Evolutionary conservation across 2,113 vertebrate genomes (phyloP), one percentile per base, ranked within the genome.

Genomic region (Gymnogyps californianus): DNA sequence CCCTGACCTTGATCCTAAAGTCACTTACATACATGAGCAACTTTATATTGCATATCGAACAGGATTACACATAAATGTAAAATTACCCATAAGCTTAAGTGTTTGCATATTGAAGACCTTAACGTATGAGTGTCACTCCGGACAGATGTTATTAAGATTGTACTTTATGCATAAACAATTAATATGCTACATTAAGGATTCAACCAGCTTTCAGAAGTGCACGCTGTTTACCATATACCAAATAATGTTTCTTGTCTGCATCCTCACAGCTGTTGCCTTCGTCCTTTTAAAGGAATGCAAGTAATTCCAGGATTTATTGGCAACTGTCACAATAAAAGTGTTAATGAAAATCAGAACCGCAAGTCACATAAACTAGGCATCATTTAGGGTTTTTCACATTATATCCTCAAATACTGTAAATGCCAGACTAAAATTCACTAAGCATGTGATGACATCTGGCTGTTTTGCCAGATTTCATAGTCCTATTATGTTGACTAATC

Each of bases 1-100:
- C 28, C 11, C 70, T 89, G 97, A 96, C 93, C 93, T 94, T 85
- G 81, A 87, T 97, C 61, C 81, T 87, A 6, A 92, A 93, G 94
- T 72, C 40, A 16, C 83, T 83, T 29, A 69, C 44, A 42, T 36
- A 12, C 2, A 2, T 10, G 54, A 96, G 40, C 49, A 85, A 89
- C 94, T 95, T 79, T 62, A 58, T 57, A 66, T 49, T 36, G 61
- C 36, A 46, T 55, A 81, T 75, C 6, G 3, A 78, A 52, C 44
- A 52, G 47, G 75, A 79, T n/a, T 89, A 49, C 31, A 42, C 34
- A 34, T 15, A 51, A 67, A 90, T 26, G 21, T 69, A 8, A 31
- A 32, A 76, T 57, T 82, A 28, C 21, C 16, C 34, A n/a, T 0
- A 18, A 51, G 10, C 24, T 74, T 54, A 74, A 46, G 32, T 40